Base-by-base conservation (phyloP, 2,888 invertebrate species). In the Siphonodentalium dalli region DNA sequence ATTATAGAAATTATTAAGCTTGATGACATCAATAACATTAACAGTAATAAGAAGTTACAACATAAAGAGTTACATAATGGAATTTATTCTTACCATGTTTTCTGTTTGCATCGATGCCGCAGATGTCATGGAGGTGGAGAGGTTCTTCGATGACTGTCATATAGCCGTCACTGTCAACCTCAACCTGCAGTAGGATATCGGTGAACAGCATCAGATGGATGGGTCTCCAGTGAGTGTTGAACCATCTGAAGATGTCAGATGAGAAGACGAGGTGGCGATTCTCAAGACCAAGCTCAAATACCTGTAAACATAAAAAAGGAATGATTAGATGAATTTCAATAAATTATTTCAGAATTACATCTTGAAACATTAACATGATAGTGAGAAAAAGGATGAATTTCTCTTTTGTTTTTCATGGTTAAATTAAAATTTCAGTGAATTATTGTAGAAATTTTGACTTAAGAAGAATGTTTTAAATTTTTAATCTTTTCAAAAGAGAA, bases 211-310 rank as follows among this genome's bases (percentile, higher is more conserved):
- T 55, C n/a, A 73, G 60, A 47, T 67, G 67, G 20, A 71, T n/a
- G n/a, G n/a, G n/a, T n/a, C n/a, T n/a, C 76, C 76, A 76, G 35
- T 65, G 63, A 3, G 65, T 63, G n/a, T 69, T 69, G 43, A 66
- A 66, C 61, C 69, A 68, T 43, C 66, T 65, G 49, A 69, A 73
- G 44, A 75, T 63, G 18, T 74, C 72, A 0, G 77, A 74, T 11
- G 72, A 68, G 63, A 72, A 76, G 51, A 79, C 71, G 33, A 79
- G 42, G 57, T 78, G 77, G n/a, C 76, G 61, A 13, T 72, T 72
- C 40, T 75, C 72, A 24, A 72, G 68, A 37, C 71, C 69, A 20
- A 79, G 51, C 54, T 73, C 73, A 54, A 79, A 75, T 13, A 66
- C 63, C 75, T 77, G 68, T 2, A 50, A 45, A 24, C 11, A 46